Evolutionary conservation across 1,140 invertebrate genomes (phyloP).

Genomic region (Trachelipus rathkii): DNA sequence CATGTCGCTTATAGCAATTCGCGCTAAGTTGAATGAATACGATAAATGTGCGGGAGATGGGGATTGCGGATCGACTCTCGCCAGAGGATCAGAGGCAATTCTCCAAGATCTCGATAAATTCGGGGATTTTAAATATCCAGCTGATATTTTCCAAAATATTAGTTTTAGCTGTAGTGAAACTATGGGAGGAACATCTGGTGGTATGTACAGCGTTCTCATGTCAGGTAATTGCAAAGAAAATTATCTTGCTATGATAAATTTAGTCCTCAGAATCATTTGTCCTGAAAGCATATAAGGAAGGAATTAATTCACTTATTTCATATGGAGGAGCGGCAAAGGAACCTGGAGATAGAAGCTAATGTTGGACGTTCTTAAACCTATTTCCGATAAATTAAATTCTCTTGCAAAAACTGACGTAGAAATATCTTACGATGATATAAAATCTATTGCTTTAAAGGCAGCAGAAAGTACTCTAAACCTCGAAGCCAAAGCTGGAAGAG

Average conservation of each 20-base stretch:
- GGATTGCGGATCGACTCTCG: conserved; percentile 72
- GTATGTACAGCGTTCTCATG: neutral
- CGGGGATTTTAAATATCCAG: neutral
- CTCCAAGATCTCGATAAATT: neutral
- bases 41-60: conserved; percentile 75
- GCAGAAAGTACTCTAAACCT: neutral
- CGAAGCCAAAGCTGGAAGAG: neutral
- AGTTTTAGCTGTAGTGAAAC: neutral
- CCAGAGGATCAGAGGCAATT: conserved; percentile 56
- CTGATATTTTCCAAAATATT: neutral
- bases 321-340: no score
- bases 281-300: no score
- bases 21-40: conserved; percentile 60
- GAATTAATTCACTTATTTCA: no score
- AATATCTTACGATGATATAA: no score
- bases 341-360: no score
- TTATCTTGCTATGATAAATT: no score
- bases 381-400: no score
- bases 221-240: no score
- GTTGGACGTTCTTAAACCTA: no score
- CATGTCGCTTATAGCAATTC: neutral
- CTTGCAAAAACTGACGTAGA: no score
- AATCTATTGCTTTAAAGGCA: neutral
- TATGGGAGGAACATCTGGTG: neutral
- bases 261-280: no score